Percentiles rank a stretch among this genome's conserved stretches.
Evolutionary conservation across 2,888 invertebrate genomes (phyloP).

Genomic region (Harpagoxenus sublaevis): DNA sequence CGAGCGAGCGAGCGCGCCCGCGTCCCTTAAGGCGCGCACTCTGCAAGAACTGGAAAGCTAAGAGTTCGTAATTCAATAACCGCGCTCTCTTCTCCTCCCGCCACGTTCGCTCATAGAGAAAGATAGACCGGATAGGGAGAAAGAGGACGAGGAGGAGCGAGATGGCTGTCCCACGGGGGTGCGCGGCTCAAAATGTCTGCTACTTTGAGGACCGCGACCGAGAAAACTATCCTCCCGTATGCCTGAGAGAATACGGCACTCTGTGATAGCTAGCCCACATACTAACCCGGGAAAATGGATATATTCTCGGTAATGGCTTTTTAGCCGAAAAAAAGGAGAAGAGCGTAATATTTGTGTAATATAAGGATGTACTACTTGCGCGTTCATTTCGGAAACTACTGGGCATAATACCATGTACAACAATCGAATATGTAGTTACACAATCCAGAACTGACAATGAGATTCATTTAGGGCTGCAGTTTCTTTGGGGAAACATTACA

Average conservation of each 20-base stretch:
- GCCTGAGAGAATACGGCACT: constrained; percentile 70
- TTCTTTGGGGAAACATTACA: not conserved
- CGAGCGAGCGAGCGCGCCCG: constrained; percentile 67
- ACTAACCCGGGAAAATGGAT: constrained; percentile 61
- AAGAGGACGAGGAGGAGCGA: constrained; percentile 60
- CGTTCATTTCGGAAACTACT: constrained; percentile 7
- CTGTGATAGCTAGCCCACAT: constrained; percentile 62
- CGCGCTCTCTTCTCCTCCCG: constrained; percentile 76
- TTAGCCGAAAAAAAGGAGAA: constrained; percentile 39
- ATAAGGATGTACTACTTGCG: constrained; percentile 14
- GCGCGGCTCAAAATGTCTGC: constrained; percentile 77
- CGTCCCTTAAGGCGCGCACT: constrained; percentile 82
- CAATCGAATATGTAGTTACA: not conserved
- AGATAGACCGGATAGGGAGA: constrained; percentile 62
- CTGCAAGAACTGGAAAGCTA: constrained; percentile 84
- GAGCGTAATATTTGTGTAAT: constrained; percentile 14
- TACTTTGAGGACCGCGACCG: constrained; percentile 74
- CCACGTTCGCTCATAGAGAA: constrained; percentile 61
- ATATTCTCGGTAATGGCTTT: constrained; percentile 63
- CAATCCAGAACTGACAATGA: not conserved
- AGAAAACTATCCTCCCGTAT: constrained; percentile 71
- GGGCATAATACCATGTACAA: not conserved
- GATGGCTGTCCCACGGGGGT: constrained; percentile 67
- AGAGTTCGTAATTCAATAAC: constrained; percentile 86
- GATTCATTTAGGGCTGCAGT: not conserved